Conservation (phyloP, 2,113 vertebrate genomes). For the Platysteira castanea region DNA sequence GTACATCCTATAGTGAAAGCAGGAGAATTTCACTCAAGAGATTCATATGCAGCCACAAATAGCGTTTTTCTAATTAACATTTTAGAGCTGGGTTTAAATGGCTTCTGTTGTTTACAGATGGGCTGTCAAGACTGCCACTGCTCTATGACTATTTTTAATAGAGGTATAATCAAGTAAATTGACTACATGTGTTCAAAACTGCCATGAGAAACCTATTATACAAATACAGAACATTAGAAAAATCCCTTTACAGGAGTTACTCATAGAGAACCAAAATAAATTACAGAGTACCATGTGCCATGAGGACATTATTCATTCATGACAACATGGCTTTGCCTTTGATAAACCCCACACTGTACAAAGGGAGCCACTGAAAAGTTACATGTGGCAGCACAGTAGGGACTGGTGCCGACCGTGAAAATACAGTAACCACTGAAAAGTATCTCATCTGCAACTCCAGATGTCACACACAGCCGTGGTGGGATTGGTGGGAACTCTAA, state of each 20-base stretch:
- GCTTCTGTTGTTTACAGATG: conserved; percentile 58
- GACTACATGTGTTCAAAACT: conserved; percentile 34
- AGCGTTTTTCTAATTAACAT: conserved; percentile 11
- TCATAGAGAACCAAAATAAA: background rate
- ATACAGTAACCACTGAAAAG: conserved; percentile 28
- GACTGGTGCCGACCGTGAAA: background rate
- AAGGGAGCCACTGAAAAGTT: background rate
- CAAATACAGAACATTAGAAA: background rate
- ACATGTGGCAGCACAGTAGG: background rate
- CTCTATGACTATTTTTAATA: conserved; percentile 50
- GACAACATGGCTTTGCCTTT: background rate
- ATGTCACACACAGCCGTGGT: background rate
- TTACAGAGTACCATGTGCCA: background rate
- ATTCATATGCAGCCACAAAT: background rate
- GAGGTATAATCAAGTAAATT: conserved; percentile 56
- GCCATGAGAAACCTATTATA: conserved; percentile 8
- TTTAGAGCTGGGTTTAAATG: conserved; percentile 11
- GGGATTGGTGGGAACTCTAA: background rate
- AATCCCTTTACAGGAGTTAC: conserved; percentile 21
- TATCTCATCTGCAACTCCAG: background rate
- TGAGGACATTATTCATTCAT: background rate
- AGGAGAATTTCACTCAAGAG: background rate
- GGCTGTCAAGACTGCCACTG: conserved; percentile 34
- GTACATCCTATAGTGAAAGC: background rate
- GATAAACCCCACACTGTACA: background rate